Percentiles rank a stretch among this genome's conserved stretches.
These are phyloP conservation scores for Mormyrus iriodes DNA, from an alignment of 2,113 vertebrate species.

Conservation along the genomic window DNA sequence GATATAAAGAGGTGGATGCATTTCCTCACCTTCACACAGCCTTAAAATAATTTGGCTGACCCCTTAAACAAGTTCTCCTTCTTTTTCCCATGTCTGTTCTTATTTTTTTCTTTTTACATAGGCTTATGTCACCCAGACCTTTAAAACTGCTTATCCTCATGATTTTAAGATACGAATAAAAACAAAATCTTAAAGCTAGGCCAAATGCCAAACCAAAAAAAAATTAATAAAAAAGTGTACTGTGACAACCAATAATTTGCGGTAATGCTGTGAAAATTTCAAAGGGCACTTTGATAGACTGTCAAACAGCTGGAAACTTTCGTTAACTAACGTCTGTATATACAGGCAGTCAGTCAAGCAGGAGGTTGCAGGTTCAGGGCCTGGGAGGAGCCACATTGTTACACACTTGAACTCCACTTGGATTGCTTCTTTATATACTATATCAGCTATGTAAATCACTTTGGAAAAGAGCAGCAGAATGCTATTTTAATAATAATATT, in stretches of 20 bases:
- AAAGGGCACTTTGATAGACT: slow-evolving; percentile 30
- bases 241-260: slow-evolving; percentile 36
- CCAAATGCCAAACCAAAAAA: slow-evolving; percentile 21
- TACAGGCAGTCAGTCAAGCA: neutral
- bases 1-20: neutral
- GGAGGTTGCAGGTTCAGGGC: neutral
- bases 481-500: neutral
- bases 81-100: slow-evolving; percentile 8
- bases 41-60: neutral
- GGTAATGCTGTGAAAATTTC: slow-evolving; percentile 34
- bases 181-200: slow-evolving; percentile 29
- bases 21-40: neutral
- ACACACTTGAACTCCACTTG: neutral
- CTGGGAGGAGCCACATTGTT: neutral
- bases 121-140: slow-evolving; percentile 51
- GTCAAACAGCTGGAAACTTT: neutral
- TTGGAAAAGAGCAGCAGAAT: neutral
- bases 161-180: slow-evolving; percentile 44
- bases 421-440: neutral
- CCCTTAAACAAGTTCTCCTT: neutral
- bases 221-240: slow-evolving; percentile 27
- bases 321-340: neutral
- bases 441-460: neutral
- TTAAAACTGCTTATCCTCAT: slow-evolving; percentile 50
- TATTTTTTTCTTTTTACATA: slow-evolving; percentile 50